Percentiles rank a stretch among this genome's conserved stretches.
Conservation (phyloP, 2,113 vertebrate species). For the Brachionichthys hirsutus region DNA sequence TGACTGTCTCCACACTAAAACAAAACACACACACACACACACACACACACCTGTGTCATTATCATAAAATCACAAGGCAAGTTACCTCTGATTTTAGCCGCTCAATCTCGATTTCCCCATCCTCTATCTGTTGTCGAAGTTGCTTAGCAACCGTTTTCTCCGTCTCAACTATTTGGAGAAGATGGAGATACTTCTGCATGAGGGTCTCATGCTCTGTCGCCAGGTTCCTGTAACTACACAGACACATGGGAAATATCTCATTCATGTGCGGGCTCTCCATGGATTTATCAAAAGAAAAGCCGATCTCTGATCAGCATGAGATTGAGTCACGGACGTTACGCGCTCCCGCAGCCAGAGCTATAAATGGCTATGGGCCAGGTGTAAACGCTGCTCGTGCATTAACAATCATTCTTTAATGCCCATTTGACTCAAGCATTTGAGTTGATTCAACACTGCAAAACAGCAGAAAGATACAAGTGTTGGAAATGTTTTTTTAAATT, state of each 20-base stretch:
- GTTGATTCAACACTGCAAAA: background rate
- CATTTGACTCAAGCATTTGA: slow-evolving; percentile 20
- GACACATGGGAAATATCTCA: slow-evolving; percentile 45
- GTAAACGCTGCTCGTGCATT: slow-evolving; percentile 28
- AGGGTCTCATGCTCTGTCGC: slow-evolving; percentile 95
- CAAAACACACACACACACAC: slow-evolving; percentile 11
- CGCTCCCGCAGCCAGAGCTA: slow-evolving; percentile 29
- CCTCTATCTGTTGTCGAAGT: slow-evolving; percentile 97
- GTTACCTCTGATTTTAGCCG: slow-evolving; percentile 96
- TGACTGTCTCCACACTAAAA: background rate
- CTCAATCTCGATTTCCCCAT: slow-evolving; percentile 97
- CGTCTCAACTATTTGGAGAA: slow-evolving; percentile 97
- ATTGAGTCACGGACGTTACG: slow-evolving; percentile 28
- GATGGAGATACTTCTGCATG: slow-evolving; percentile 99
- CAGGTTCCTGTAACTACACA: slow-evolving; percentile 90
- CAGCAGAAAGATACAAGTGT: too few relatives aligned
- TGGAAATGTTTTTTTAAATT: too few relatives aligned
- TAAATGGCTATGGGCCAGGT: slow-evolving; percentile 24
- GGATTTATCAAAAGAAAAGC: slow-evolving; percentile 36
- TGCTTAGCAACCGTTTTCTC: slow-evolving; percentile 98
- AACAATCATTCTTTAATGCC: slow-evolving; percentile 18
- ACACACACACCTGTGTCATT: slow-evolving; percentile 25
- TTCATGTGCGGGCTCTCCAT: slow-evolving; percentile 40
- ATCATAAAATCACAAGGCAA: slow-evolving; percentile 46
- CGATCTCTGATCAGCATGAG: slow-evolving; percentile 43